Evolutionary conservation across 1,140 invertebrate genomes (phyloP).

Genomic region (Acyrthosiphon pisum): DNA sequence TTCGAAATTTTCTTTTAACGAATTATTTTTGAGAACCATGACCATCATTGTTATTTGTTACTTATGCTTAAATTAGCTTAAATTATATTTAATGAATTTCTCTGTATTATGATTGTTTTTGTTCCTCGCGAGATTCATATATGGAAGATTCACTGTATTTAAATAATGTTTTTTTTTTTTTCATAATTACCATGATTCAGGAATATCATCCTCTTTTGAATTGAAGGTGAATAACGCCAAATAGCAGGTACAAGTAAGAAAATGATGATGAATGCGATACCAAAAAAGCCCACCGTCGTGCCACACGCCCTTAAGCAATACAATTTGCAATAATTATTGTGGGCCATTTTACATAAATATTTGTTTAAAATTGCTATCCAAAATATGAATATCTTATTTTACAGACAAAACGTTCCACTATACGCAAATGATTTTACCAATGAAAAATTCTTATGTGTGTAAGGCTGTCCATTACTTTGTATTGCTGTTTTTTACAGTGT

Average conservation of each 20-base stretch:
- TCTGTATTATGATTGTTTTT: no score
- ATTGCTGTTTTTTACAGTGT: neutral
- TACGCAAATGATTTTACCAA: neutral
- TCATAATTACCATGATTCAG: constrained; percentile 42
- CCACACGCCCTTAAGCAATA: neutral
- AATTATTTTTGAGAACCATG: no score
- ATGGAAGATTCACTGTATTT: neutral
- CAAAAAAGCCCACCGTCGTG: neutral
- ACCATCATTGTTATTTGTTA: no score
- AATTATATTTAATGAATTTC: no score
- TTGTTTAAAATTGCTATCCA: neutral
- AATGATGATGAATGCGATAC: constrained; percentile 5
- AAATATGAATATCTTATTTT: neutral
- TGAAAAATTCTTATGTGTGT: neutral
- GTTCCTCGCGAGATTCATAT: neutral
- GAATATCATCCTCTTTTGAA: constrained; percentile 48
- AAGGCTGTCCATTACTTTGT: neutral
- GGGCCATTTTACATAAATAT: neutral
- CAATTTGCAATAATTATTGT: neutral
- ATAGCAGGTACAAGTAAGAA: neutral
- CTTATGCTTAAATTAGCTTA: no score
- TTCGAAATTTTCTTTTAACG: no score
- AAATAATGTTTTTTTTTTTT: neutral
- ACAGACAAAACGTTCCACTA: neutral
- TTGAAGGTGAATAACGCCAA: constrained; percentile 29